Conservation (phyloP, 2,888 invertebrate genomes). For the Rhabditophanes sp. region DNA sequence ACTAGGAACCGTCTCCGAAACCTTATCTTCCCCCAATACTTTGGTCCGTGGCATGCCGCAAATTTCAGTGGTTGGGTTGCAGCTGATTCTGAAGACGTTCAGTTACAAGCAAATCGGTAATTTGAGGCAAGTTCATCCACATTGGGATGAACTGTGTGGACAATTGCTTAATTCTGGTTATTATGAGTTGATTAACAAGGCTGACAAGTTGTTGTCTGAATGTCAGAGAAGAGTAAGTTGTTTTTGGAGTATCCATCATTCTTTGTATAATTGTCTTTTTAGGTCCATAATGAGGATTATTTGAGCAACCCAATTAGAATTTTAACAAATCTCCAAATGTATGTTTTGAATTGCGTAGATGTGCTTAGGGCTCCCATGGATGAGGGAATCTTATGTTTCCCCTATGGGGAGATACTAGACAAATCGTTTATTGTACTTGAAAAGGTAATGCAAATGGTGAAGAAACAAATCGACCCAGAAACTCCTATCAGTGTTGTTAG, state of each 20-base stretch:
- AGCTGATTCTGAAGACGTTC: slow-evolving; percentile 23
- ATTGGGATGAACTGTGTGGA: slow-evolving; percentile 40
- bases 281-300: slow-evolving; percentile 9
- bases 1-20: background rate
- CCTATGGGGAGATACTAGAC: slow-evolving; percentile 36
- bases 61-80: slow-evolving; percentile 23
- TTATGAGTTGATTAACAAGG: slow-evolving; percentile 22
- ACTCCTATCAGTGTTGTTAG: slow-evolving; percentile 6
- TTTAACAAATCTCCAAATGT: slow-evolving; percentile 34
- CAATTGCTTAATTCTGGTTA: slow-evolving; percentile 36
- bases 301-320: slow-evolving; percentile 26
- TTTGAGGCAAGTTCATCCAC: slow-evolving; percentile 34
- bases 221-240: slow-evolving; percentile 12
- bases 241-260: background rate
- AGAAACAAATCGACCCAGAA: slow-evolving; percentile 7
- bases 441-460: slow-evolving; percentile 13
- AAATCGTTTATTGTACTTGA: slow-evolving; percentile 28
- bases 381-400: slow-evolving; percentile 42
- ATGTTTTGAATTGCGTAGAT: slow-evolving; percentile 39
- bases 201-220: slow-evolving; percentile 15
- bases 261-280: background rate
- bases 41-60: slow-evolving; percentile 18
- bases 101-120: slow-evolving; percentile 24
- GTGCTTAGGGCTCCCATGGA: slow-evolving; percentile 37
- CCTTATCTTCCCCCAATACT: background rate